Percentiles rank a stretch among this genome's conserved stretches.
Evolutionary conservation across 2,113 vertebrate species (phyloP).

Genomic region (Oncorhynchus clarkii): DNA sequence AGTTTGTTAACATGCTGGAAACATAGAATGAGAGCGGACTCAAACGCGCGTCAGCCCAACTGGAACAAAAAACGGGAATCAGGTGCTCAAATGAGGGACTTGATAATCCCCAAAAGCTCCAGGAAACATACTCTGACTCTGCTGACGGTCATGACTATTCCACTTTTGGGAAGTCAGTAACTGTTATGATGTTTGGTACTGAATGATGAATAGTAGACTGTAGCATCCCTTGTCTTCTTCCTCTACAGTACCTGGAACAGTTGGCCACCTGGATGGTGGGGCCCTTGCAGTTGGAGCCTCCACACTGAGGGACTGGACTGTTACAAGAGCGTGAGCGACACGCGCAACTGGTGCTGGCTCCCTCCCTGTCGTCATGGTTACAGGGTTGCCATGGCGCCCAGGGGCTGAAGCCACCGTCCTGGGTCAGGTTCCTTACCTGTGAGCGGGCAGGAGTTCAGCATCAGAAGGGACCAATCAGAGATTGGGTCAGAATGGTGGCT

Average conservation of each 20-base stretch:
- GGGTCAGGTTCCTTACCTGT: constrained; percentile 86
- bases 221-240: not conserved
- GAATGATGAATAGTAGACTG: no score
- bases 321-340: constrained; percentile 86
- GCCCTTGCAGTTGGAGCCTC: constrained; percentile 83
- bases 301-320: constrained; percentile 83
- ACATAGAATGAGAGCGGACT: no score
- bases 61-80: no score
- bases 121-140: no score
- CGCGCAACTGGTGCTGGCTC: constrained; percentile 76
- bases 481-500: not conserved
- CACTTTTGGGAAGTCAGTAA: not conserved
- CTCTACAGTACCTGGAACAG: constrained; percentile 85
- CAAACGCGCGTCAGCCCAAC: no score
- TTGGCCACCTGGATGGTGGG: constrained; percentile 88
- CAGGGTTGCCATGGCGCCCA: constrained; percentile 88
- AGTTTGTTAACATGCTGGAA: no score
- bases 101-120: no score
- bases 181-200: no score
- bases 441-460: not conserved
- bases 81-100: no score
- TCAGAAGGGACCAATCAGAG: not conserved
- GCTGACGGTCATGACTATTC: no score
- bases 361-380: constrained; percentile 80
- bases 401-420: constrained; percentile 81